phyloP scores from a whole-genome alignment of 2,888 invertebrate genomes.

The Morpho deidamia region DNA sequence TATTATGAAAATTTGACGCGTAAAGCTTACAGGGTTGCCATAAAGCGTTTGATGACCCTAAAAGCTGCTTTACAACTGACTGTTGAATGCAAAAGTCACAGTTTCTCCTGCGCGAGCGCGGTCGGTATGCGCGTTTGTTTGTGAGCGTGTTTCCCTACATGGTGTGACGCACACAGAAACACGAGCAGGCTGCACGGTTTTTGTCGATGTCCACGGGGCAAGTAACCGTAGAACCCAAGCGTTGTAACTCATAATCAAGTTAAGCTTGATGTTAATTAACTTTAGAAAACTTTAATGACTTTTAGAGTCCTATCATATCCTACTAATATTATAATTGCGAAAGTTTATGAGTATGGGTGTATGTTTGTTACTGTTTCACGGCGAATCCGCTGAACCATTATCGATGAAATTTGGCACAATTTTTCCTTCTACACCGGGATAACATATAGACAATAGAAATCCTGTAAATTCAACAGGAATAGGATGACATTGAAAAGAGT shows the following conservation, averaged over 20 bases:
- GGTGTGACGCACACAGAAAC: slow-evolving; percentile 34
- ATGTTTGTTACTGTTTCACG: too few relatives aligned
- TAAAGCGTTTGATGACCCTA: slow-evolving; percentile 73
- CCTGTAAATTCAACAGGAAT: too few relatives aligned
- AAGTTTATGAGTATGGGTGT: too few relatives aligned
- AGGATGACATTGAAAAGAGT: too few relatives aligned
- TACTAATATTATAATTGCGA: too few relatives aligned
- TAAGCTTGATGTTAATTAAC: not conserved
- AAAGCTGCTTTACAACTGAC: slow-evolving; percentile 68
- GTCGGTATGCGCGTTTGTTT: slow-evolving; percentile 57
- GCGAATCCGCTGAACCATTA: too few relatives aligned
- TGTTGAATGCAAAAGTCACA: slow-evolving; percentile 67
- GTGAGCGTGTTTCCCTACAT: slow-evolving; percentile 41
- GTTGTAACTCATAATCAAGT: slow-evolving; percentile 54
- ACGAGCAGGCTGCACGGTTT: slow-evolving; percentile 66
- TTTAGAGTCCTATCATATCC: too few relatives aligned
- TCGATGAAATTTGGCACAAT: too few relatives aligned
- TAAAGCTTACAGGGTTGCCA: slow-evolving; percentile 40
- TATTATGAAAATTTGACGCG: slow-evolving; percentile 42
- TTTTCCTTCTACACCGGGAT: too few relatives aligned
- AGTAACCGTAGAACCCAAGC: slow-evolving; percentile 51
- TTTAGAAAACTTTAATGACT: too few relatives aligned
- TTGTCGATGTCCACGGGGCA: slow-evolving; percentile 78
- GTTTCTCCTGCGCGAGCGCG: slow-evolving; percentile 64
- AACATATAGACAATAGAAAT: too few relatives aligned